phyloP scores from a whole-genome alignment of 2,797 vertebrate genomes.

The Aselliscus stoliczkanus region DNA sequence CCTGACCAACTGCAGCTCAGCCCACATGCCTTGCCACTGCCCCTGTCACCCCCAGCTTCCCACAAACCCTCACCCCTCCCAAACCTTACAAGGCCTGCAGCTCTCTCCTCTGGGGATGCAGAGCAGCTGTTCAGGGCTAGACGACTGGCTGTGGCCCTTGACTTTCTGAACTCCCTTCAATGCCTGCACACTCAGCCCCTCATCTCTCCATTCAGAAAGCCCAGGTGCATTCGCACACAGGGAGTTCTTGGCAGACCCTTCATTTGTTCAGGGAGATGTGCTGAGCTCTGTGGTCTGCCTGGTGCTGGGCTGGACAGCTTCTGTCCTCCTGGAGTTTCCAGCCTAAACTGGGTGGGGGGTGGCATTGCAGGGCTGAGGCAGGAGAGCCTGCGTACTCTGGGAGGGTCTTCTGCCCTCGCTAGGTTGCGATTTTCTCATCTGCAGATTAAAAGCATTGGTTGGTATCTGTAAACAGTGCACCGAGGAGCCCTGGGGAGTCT shows the following conservation, averaged over 20 bases:
- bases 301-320: neutral
- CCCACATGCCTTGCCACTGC: neutral
- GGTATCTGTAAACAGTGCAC: neutral
- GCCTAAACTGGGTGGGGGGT: neutral
- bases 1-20: neutral
- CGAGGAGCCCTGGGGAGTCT: neutral
- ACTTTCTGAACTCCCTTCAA: neutral
- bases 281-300: neutral
- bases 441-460: neutral
- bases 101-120: fast-evolving
- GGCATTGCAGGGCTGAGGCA: neutral
- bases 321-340: neutral
- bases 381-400: neutral
- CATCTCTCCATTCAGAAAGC: neutral
- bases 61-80: neutral
- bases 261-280: neutral
- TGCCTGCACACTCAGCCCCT: neutral
- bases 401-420: neutral
- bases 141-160: neutral
- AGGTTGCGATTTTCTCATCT: neutral
- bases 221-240: fast-evolving
- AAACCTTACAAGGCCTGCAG: neutral
- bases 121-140: neutral
- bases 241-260: neutral
- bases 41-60: neutral